Conservation (phyloP, 2,888 invertebrate genomes). For the Actias luna region DNA sequence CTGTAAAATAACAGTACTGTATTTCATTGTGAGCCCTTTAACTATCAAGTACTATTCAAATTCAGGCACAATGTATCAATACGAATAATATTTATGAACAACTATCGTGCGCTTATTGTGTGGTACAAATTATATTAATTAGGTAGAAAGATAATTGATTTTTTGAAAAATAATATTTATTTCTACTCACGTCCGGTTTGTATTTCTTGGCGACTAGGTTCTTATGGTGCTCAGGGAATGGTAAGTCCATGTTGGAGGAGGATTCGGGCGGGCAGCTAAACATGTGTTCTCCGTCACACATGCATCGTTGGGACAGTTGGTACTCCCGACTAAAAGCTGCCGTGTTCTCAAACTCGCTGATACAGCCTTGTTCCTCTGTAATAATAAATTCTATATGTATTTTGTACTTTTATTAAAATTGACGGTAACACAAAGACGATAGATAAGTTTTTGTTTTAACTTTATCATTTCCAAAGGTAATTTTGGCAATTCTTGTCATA, state of each 20-base stretch:
- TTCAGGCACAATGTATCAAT: no score
- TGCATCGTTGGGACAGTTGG: constrained; percentile 95
- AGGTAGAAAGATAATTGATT: neutral
- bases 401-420: no score
- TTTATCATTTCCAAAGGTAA: no score
- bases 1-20: no score
- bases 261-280: constrained; percentile 90
- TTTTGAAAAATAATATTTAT: neutral
- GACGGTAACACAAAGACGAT: no score
- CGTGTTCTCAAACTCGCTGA: constrained; percentile 95
- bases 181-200: constrained; percentile 74
- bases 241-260: constrained; percentile 81
- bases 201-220: constrained; percentile 90
- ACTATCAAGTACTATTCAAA: no score
- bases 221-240: constrained; percentile 85
- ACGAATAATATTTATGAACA: no score
- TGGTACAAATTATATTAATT: neutral
- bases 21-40: no score
- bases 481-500: no score
- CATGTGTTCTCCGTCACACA: constrained; percentile 99
- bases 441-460: no score
- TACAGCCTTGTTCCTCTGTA: constrained; percentile 91
- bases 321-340: constrained; percentile 97
- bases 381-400: neutral
- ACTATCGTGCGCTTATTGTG: no score